Percentiles rank a stretch among this genome's conserved stretches.
These are phyloP conservation scores for Solea senegalensis DNA, from an alignment of 2,113 vertebrate species.

Conservation along the genomic window DNA sequence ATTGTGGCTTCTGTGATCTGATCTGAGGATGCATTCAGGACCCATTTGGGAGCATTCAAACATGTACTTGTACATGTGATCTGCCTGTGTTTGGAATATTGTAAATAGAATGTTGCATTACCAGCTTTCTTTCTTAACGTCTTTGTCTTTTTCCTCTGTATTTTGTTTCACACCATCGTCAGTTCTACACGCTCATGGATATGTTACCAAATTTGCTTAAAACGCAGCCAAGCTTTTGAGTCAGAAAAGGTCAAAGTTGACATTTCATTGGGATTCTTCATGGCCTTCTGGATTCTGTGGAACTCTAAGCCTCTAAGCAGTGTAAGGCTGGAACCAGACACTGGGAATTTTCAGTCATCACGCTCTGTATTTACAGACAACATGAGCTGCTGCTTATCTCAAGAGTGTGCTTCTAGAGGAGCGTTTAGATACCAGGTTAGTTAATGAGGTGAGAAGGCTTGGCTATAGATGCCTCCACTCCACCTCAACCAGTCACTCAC, in stretches of 20 bases:
- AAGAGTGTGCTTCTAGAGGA: constrained; percentile 22
- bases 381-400: constrained; percentile 45
- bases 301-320: constrained; percentile 13
- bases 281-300: constrained; percentile 12
- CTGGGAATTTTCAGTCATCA: constrained; percentile 12
- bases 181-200: neutral
- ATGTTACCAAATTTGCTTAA: neutral
- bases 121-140: neutral
- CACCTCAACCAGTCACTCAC: constrained; percentile 7
- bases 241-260: constrained; percentile 32
- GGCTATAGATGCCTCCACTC: neutral
- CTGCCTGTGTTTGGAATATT: no score
- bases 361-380: constrained; percentile 62
- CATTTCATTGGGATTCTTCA: constrained; percentile 12
- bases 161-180: neutral
- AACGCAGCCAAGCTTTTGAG: neutral
- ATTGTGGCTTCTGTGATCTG: no score
- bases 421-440: constrained; percentile 2
- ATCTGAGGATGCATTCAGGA: no score
- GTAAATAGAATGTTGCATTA: no score
- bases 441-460: constrained; percentile 8
- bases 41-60: no score
- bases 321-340: constrained; percentile 43
- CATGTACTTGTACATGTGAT: no score
- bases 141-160: neutral